These are phyloP conservation scores for Gymnogyps californianus DNA, from an alignment of 2,113 vertebrate species.

Conservation along the genomic window DNA sequence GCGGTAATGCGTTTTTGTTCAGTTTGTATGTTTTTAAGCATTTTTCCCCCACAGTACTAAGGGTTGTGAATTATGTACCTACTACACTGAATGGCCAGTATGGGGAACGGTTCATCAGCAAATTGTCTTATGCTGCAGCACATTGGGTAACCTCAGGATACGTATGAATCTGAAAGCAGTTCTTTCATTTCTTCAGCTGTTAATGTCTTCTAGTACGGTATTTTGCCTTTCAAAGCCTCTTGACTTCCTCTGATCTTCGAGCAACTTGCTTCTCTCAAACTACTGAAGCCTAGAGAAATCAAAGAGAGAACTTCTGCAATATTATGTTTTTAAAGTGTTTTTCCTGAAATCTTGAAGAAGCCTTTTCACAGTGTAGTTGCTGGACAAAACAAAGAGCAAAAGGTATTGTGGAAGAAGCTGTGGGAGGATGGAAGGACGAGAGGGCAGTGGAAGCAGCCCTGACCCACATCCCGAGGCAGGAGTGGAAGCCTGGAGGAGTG, in stretches of 20 bases:
- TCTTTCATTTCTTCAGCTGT: conserved; percentile 13
- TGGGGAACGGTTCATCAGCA: background rate
- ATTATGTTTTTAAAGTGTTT: background rate
- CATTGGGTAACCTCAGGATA: background rate
- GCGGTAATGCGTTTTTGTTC: background rate
- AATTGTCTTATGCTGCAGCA: background rate
- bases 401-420: background rate
- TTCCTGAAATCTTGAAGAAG: background rate
- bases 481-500: background rate
- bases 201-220: background rate
- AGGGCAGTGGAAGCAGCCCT: background rate
- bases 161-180: background rate
- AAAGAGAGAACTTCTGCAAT: background rate
- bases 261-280: background rate
- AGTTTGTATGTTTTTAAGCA: background rate
- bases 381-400: background rate
- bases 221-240: conserved; percentile 30
- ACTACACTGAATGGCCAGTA: background rate
- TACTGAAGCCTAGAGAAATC: conserved; percentile 1
- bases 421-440: background rate
- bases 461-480: background rate
- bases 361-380: background rate
- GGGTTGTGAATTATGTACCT: background rate
- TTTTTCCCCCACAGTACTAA: background rate
- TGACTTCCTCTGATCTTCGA: background rate